phyloP scores from a whole-genome alignment of 2,888 invertebrate genomes.

The Scaptomyza parva region DNA sequence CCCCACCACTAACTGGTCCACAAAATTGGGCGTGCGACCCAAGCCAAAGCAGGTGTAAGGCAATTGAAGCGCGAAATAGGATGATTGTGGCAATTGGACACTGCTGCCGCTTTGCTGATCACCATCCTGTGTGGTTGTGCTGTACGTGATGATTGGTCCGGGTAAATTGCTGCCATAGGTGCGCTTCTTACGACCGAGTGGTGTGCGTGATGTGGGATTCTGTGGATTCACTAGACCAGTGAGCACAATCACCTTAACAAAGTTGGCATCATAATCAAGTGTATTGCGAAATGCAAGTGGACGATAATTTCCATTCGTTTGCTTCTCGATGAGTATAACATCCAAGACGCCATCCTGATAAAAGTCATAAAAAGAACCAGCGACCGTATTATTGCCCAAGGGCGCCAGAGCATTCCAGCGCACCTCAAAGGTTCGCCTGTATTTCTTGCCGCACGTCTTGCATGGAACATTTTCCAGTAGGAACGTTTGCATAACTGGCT shows the following conservation, averaged over 20 bases:
- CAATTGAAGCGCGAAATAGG: constrained; percentile 95
- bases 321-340: constrained; percentile 90
- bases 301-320: constrained; percentile 86
- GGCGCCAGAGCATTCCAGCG: constrained; percentile 91
- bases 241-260: constrained; percentile 97
- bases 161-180: constrained; percentile 96
- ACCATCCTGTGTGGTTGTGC: constrained; percentile 95
- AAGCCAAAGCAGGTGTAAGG: constrained; percentile 98
- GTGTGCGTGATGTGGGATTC: constrained; percentile 89
- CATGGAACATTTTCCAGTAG: constrained; percentile 93
- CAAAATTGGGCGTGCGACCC: constrained; percentile 99
- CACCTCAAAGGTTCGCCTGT: constrained; percentile 89
- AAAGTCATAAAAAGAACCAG: constrained; percentile 97
- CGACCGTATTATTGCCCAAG: constrained; percentile 90
- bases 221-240: constrained; percentile 91
- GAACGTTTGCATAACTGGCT: constrained; percentile 87
- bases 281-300: constrained; percentile 94
- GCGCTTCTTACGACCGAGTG: constrained; percentile 90
- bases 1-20: constrained; percentile 94
- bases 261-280: constrained; percentile 96
- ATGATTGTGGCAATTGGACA: constrained; percentile 95
- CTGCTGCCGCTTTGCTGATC: constrained; percentile 91
- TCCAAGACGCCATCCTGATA: constrained; percentile 97
- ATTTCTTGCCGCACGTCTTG: constrained; percentile 86
- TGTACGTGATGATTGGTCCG: constrained; percentile 94